phyloP scores from a whole-genome alignment of 1,140 invertebrate genomes.

The Penaeus japonicus region DNA sequence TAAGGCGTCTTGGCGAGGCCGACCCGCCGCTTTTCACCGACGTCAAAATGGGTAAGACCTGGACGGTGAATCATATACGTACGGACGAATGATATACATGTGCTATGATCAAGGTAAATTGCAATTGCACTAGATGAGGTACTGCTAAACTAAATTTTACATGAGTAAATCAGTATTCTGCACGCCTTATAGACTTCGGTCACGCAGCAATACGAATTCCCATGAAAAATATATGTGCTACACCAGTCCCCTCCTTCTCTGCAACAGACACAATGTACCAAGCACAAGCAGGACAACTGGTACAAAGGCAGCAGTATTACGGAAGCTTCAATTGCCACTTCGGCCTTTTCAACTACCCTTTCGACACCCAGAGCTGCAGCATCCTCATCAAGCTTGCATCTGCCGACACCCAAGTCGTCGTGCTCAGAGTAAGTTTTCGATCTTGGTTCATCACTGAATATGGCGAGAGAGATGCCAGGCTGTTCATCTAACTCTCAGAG shows the following conservation, averaged over 20 bases:
- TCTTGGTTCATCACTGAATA: not conserved
- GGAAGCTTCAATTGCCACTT: too few relatives aligned
- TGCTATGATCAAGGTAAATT: not conserved
- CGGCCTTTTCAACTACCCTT: too few relatives aligned
- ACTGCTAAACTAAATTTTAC: not conserved
- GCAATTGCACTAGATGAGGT: not conserved
- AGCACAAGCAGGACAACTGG: too few relatives aligned
- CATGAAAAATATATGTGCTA: not conserved
- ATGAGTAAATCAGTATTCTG: not conserved
- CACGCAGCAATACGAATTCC: too few relatives aligned
- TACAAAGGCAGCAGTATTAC: too few relatives aligned
- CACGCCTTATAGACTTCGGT: not conserved
- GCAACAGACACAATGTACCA: too few relatives aligned
- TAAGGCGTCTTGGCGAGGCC: not conserved
- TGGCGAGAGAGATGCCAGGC: too few relatives aligned
- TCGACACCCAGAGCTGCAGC: too few relatives aligned
- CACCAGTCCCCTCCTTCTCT: not conserved
- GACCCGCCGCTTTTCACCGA: constrained; percentile 21
- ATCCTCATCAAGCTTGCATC: too few relatives aligned
- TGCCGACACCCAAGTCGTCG: too few relatives aligned
- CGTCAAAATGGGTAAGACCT: constrained; percentile 21
- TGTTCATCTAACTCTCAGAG: too few relatives aligned
- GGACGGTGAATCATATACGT: not conserved
- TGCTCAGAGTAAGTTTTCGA: not conserved
- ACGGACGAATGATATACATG: not conserved